Conservation (phyloP, 1,140 invertebrate genomes). For the Potamilus streckersoni region DNA sequence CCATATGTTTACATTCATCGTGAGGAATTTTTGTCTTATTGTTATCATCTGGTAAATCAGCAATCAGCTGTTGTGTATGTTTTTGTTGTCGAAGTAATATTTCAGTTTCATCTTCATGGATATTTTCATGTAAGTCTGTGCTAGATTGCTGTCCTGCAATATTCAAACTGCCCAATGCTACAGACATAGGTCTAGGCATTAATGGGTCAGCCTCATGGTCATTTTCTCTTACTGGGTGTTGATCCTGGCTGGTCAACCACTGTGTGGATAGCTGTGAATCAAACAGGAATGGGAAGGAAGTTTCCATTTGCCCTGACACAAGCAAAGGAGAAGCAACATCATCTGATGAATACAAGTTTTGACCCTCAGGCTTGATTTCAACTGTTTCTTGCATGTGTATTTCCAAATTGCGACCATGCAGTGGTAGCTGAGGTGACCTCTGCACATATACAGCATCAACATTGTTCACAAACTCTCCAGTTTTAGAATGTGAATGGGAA, state of each 20-base stretch:
- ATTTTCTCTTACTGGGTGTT: too few species aligned
- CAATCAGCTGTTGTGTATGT: conserved; percentile 9
- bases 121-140: not conserved
- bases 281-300: not conserved
- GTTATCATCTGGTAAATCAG: too few species aligned
- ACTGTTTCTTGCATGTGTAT: conserved; percentile 6
- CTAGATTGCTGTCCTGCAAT: too few species aligned
- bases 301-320: not conserved
- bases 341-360: conserved; percentile 12
- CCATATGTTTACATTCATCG: too few species aligned
- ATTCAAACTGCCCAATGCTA: too few species aligned
- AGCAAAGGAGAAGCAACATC: not conserved
- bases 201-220: too few species aligned
- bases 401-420: conserved; percentile 4
- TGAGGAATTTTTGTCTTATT: too few species aligned
- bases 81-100: conserved; percentile 3
- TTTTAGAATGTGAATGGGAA: conserved; percentile 1
- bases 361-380: not conserved
- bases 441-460: not conserved
- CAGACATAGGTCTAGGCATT: too few species aligned
- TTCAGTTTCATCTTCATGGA: not conserved
- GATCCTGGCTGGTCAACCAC: not conserved
- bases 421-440: not conserved
- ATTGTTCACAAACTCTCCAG: too few species aligned
- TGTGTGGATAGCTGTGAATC: not conserved